phyloP scores from a whole-genome alignment of 1,140 invertebrate species.

The Linepithema humile region DNA sequence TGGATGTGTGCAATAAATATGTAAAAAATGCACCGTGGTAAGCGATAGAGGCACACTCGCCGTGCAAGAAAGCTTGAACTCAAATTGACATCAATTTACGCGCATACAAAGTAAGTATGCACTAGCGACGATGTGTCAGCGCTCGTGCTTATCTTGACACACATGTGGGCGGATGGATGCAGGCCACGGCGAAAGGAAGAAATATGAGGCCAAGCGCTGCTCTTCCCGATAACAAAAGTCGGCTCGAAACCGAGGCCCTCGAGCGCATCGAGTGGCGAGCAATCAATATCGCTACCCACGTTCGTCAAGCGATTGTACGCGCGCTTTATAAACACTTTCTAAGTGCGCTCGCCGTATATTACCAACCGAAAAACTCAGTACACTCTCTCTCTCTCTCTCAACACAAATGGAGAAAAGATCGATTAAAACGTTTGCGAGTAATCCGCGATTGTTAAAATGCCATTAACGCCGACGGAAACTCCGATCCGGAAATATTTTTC shows the following conservation, averaged over 20 bases:
- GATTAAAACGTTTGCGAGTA: background rate
- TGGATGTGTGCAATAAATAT: background rate
- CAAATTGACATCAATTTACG: conserved; percentile 54
- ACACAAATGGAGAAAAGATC: background rate
- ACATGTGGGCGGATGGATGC: conserved; percentile 34
- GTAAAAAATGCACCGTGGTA: background rate
- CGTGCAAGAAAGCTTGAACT: background rate
- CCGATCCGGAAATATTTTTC: background rate
- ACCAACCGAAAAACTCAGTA: background rate
- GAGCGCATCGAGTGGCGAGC: conserved; percentile 32
- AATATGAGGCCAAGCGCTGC: conserved; percentile 58
- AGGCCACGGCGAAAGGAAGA: conserved; percentile 57
- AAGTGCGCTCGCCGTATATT: background rate
- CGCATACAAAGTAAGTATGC: conserved; percentile 1
- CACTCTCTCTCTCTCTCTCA: background rate
- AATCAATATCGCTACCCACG: conserved; percentile 60
- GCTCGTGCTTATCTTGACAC: conserved; percentile 62
- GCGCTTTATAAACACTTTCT: background rate
- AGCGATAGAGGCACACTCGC: background rate
- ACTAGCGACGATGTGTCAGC: conserved; percentile 47
- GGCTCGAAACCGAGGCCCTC: conserved; percentile 53
- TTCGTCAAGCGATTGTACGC: background rate
- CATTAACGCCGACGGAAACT: background rate
- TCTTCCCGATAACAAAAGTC: conserved; percentile 65
- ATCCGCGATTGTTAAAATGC: background rate